Conservation (phyloP, 2,113 vertebrate genomes). For the Trogon surrucura region DNA sequence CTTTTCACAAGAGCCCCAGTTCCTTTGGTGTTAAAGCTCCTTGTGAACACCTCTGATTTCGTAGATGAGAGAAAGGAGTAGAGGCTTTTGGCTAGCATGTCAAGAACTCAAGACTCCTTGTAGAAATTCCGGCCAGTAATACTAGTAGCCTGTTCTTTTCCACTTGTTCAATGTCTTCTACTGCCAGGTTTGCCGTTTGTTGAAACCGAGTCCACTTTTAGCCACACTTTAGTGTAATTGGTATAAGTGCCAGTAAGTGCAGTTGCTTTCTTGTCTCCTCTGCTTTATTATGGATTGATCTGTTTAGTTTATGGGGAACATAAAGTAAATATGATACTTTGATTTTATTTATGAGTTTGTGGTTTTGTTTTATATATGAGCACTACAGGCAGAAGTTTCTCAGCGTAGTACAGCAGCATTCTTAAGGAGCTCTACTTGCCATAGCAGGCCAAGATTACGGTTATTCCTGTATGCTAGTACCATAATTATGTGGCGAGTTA, state of each 20-base stretch:
- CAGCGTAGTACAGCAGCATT: background rate
- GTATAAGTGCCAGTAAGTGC: background rate
- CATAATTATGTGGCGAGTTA: background rate
- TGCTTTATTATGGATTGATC: slow-evolving; percentile 33
- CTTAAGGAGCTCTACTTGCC: background rate
- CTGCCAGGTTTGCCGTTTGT: background rate
- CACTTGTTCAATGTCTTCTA: background rate
- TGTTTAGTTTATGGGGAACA: background rate
- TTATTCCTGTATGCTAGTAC: background rate
- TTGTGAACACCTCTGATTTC: background rate
- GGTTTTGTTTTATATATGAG: background rate
- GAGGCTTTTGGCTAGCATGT: background rate
- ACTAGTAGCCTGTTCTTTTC: background rate
- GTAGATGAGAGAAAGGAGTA: background rate
- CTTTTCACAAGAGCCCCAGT: background rate
- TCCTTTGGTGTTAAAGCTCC: background rate
- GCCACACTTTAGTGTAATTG: background rate
- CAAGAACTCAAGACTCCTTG: background rate
- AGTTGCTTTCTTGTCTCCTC: background rate
- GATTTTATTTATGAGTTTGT: background rate
- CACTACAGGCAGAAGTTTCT: background rate
- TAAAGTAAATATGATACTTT: background rate
- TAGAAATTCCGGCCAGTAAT: background rate
- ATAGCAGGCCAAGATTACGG: background rate
- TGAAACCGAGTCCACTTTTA: background rate